These are phyloP conservation scores for Neodontobutis hainanensis DNA, from an alignment of 2,113 vertebrate genomes.

Conservation along the genomic window DNA sequence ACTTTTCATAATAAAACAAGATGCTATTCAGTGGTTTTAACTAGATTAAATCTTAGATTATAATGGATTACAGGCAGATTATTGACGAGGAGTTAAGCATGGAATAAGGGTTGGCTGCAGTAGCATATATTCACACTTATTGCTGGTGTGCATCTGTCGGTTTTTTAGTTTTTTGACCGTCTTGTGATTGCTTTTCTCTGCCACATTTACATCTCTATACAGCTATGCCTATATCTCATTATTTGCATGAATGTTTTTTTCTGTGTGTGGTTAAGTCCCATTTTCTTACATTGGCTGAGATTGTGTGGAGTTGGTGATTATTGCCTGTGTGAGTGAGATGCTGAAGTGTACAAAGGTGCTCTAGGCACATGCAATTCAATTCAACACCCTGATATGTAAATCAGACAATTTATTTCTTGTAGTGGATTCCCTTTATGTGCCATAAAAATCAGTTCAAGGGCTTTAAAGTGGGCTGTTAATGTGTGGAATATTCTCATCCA, in stretches of 20 bases:
- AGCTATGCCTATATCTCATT: background rate
- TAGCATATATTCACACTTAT: slow-evolving; percentile 9
- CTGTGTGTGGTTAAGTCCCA: background rate
- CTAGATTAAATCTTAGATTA: slow-evolving; percentile 58
- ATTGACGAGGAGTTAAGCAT: slow-evolving; percentile 35
- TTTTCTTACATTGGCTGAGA: slow-evolving; percentile 17
- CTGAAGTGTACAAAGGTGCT: slow-evolving; percentile 35
- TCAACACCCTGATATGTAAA: slow-evolving; percentile 18
- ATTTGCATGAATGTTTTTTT: background rate
- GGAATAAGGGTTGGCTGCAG: slow-evolving; percentile 50
- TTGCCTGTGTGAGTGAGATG: slow-evolving; percentile 21
- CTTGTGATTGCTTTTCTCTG: slow-evolving; percentile 24
- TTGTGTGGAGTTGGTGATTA: slow-evolving; percentile 40
- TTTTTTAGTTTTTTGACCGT: slow-evolving; percentile 4
- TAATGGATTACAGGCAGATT: slow-evolving; percentile 61
- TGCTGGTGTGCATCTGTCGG: slow-evolving; percentile 6
- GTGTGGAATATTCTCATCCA: slow-evolving; percentile 3
- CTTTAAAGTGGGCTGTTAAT: background rate
- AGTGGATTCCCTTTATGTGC: background rate
- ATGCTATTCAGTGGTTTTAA: slow-evolving; percentile 52
- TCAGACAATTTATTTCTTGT: slow-evolving; percentile 1
- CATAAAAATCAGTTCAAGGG: background rate
- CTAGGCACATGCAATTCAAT: slow-evolving; percentile 48
- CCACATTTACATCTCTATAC: background rate
- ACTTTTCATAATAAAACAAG: slow-evolving; percentile 39